These are phyloP conservation scores for Ficedula albicollis DNA, from an alignment of 2,797 vertebrate genomes.

Conservation along the genomic window DNA sequence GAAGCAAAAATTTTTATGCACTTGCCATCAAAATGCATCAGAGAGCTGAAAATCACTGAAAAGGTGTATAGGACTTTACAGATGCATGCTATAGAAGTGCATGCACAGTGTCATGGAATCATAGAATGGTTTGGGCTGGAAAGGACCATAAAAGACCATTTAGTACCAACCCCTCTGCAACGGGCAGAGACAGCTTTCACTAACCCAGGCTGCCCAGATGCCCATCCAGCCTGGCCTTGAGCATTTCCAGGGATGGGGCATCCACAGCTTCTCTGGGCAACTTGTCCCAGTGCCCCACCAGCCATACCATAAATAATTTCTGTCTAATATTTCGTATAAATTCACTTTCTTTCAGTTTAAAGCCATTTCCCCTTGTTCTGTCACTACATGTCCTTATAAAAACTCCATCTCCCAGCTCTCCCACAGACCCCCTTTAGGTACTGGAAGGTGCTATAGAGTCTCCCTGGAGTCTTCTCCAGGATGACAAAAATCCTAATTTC, in stretches of 20 bases:
- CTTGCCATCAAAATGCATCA: slow-evolving; percentile 12
- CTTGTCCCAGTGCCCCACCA: background rate
- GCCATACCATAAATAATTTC: background rate
- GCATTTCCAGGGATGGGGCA: background rate
- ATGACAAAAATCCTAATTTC: background rate
- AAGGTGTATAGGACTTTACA: background rate
- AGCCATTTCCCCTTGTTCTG: background rate
- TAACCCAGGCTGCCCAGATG: background rate
- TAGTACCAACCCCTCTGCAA: background rate
- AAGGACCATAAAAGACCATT: background rate
- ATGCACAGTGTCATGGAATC: background rate
- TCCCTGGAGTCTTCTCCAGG: background rate
- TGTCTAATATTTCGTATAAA: background rate
- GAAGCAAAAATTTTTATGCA: slow-evolving; percentile 7
- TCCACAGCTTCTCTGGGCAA: background rate
- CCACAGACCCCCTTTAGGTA: background rate
- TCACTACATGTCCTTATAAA: background rate
- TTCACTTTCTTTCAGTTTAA: background rate
- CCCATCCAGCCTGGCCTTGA: background rate
- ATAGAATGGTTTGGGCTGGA: background rate
- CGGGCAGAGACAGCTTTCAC: background rate
- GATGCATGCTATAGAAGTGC: background rate
- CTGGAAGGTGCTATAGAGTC: background rate
- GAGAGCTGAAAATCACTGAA: background rate
- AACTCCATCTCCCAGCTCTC: background rate